Evolutionary conservation across 2,888 invertebrate genomes (phyloP), one percentile per base, ranked within the genome.

Genomic region (Ellobium chinense): DNA sequence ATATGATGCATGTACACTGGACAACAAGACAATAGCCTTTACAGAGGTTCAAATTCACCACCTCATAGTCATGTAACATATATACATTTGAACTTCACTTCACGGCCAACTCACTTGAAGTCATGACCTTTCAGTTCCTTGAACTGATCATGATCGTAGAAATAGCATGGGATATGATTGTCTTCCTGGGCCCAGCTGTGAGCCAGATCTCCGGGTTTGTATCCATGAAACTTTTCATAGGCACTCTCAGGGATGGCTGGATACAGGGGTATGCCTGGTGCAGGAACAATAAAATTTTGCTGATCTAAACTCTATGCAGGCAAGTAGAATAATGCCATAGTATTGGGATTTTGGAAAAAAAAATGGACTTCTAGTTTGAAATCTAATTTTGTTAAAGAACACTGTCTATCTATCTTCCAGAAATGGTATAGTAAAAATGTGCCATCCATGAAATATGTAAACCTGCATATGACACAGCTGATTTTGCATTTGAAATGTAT

Each of bases 41-140:
- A n/a, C n/a, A n/a, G n/a, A n/a, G n/a, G n/a, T n/a, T 58, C 58
- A 58, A 58, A 58, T 58, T n/a, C 4, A 54, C 54, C 9, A 54
- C 54, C 62, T n/a, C 7, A 21, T 7, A n/a, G 9, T 18, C 62
- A 62, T 62, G 24, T 24, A 62, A n/a, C 9, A 12, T 18, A 62
- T n/a, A 7, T 12, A 24, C 9, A 14, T 54, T 54, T 62, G 18
- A 62, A 62, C 65, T 29, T 27, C n/a, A n/a, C n/a, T n/a, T n/a
- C n/a, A n/a, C 29, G 31, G 3, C 29, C 46, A n/a, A 85, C 91
- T 88, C 80, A 91, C 91, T 87, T 90, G 82, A 91, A 91, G 81
- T 90, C 89, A n/a, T 86, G 74, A 62, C 91, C 91, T 76, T 89
- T 89, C 5, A 68, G 76, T 18, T 70, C 78, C 7, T 73, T 73